These are phyloP conservation scores for Sweltsa coloradensis DNA, from an alignment of 1,140 invertebrate species.

Conservation along the genomic window DNA sequence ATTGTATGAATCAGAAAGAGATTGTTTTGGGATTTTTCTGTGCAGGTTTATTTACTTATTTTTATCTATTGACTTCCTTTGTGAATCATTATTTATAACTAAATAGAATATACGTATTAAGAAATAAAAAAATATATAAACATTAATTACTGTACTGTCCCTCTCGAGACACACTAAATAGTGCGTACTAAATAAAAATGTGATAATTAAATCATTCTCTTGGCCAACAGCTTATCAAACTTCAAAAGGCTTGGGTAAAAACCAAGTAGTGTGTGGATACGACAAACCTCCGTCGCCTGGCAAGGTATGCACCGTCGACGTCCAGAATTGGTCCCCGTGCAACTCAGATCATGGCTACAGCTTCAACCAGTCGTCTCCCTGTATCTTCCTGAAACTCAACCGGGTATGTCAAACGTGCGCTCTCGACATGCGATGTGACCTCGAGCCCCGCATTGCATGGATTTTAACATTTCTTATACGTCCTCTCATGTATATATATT, in stretches of 20 bases:
- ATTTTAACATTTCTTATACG: too few relatives aligned
- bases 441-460: conserved; percentile 30
- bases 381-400: conserved; percentile 80
- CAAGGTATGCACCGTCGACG: conserved; percentile 58
- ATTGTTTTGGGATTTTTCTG: too few relatives aligned
- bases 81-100: neutral
- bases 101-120: neutral
- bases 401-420: conserved; percentile 41
- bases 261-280: conserved; percentile 53
- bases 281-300: conserved; percentile 38
- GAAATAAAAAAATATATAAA: neutral
- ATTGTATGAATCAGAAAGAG: too few relatives aligned
- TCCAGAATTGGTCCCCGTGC: conserved; percentile 49
- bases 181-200: neutral
- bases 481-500: too few relatives aligned
- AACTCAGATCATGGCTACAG: conserved; percentile 49
- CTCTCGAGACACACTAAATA: neutral
- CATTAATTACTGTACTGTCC: neutral
- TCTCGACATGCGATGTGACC: conserved; percentile 25
- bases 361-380: conserved; percentile 57
- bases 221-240: conserved; percentile 21
- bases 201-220: neutral
- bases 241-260: conserved; percentile 37
- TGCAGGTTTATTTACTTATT: too few relatives aligned
- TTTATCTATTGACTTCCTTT: too few relatives aligned